Conservation (phyloP, 2,888 invertebrate species). For the Horisme vitalbata region DNA sequence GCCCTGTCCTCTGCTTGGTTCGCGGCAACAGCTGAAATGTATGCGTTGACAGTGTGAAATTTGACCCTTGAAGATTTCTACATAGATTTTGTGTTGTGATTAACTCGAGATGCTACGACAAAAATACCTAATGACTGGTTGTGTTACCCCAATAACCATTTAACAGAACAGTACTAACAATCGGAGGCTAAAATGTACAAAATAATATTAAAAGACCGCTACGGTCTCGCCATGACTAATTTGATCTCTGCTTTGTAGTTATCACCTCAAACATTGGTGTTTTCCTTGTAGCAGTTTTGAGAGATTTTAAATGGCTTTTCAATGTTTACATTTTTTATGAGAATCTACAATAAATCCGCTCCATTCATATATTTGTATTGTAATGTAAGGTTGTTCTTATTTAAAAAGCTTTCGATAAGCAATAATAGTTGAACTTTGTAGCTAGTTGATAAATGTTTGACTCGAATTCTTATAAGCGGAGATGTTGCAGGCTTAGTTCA, state of each 20-base stretch:
- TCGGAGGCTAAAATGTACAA: conserved; percentile 75
- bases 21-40: too few species aligned
- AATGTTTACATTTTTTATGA: conserved; percentile 53
- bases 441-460: conserved; percentile 51
- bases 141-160: conserved; percentile 36
- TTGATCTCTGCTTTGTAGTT: conserved; percentile 76
- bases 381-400: conserved; percentile 58
- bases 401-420: conserved; percentile 57
- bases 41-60: too few species aligned
- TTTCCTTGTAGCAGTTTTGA: conserved; percentile 63
- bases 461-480: conserved; percentile 46
- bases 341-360: conserved; percentile 54
- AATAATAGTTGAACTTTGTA: conserved; percentile 57
- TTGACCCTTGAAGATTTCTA: too few species aligned
- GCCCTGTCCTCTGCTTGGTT: too few species aligned
- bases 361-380: conserved; percentile 57
- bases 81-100: conserved; percentile 42
- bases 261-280: conserved; percentile 44
- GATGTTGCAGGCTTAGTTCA: too few species aligned
- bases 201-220: conserved; percentile 56
- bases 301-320: conserved; percentile 47
- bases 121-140: conserved; percentile 43
- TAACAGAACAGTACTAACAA: conserved; percentile 64
- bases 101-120: conserved; percentile 49
- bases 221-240: conserved; percentile 72